phyloP scores from a whole-genome alignment of 37 sponge, comb jelly and placozoan species.

The Crambe crambe region DNA sequence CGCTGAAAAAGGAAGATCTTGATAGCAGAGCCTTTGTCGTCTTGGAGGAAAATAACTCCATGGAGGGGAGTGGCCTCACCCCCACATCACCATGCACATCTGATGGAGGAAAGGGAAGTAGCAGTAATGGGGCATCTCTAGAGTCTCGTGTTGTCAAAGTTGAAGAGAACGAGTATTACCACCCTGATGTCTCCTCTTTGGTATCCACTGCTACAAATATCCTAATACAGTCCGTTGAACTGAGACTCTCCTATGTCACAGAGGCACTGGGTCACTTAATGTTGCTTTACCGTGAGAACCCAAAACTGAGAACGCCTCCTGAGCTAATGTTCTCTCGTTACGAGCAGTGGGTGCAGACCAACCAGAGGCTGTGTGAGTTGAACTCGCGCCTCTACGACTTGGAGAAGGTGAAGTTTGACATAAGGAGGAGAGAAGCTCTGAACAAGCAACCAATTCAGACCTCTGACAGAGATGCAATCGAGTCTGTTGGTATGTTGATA shows the following conservation, averaged over 20 bases:
- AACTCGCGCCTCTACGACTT: constrained; percentile 51
- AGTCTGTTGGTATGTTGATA: not conserved
- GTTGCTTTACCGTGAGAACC: constrained; percentile 12
- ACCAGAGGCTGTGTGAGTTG: constrained; percentile 47
- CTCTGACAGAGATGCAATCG: not conserved
- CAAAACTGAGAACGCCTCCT: constrained; percentile 17
- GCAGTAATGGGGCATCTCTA: not conserved
- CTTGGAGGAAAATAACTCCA: constrained; percentile 11
- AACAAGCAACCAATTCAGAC: not conserved
- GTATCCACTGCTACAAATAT: constrained; percentile 39
- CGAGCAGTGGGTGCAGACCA: constrained; percentile 54
- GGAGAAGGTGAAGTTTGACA: constrained; percentile 49
- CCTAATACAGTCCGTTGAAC: constrained; percentile 22
- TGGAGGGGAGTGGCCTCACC: not conserved
- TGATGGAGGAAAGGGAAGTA: not conserved
- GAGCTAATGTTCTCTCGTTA: constrained; percentile 34
- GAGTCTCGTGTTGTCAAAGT: not conserved
- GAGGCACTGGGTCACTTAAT: constrained; percentile 14
- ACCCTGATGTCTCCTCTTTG: constrained; percentile 5
- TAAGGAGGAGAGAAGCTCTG: not conserved
- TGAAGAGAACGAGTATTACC: not conserved
- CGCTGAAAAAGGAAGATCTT: not conserved
- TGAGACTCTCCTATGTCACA: constrained; percentile 23
- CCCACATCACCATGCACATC: not conserved
- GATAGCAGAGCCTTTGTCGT: constrained; percentile 19